Conservation (phyloP, 2,113 vertebrate genomes). For the Ariopsis seemanni region DNA sequence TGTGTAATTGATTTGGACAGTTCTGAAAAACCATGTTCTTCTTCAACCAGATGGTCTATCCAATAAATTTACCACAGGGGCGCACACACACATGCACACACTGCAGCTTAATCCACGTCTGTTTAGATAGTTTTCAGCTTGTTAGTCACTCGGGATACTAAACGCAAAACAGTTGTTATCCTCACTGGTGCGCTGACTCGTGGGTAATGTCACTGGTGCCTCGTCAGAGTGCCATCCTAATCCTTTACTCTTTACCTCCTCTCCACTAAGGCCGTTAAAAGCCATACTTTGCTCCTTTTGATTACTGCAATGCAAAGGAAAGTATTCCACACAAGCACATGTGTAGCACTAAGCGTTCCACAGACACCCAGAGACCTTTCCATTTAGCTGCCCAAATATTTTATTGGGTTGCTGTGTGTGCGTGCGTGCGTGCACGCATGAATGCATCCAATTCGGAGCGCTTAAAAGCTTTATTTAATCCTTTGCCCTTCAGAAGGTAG, state of each 20-base stretch:
- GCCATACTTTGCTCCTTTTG: constrained; percentile 40
- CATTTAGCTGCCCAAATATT: constrained; percentile 52
- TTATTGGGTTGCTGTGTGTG: constrained; percentile 28
- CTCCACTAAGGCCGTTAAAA: constrained; percentile 60
- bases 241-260: constrained; percentile 47
- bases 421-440: neutral
- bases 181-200: neutral
- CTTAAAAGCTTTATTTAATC: constrained; percentile 49
- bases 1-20: neutral
- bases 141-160: neutral
- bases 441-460: constrained; percentile 19
- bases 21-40: neutral
- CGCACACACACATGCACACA: neutral
- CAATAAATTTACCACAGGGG: neutral
- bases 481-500: constrained; percentile 20
- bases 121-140: neutral
- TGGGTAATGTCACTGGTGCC: constrained; percentile 32
- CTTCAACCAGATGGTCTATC: neutral
- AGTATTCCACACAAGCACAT: constrained; percentile 16
- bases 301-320: constrained; percentile 29
- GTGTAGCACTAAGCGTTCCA: neutral
- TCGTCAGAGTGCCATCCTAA: constrained; percentile 30
- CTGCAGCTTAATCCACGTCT: neutral
- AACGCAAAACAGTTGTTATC: neutral
- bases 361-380: constrained; percentile 37